A percentile compares a stretch with the other conserved stretches of the same genome.
phyloP scores from a whole-genome alignment of 2,113 vertebrate genomes.

The Quiscalus mexicanus region DNA sequence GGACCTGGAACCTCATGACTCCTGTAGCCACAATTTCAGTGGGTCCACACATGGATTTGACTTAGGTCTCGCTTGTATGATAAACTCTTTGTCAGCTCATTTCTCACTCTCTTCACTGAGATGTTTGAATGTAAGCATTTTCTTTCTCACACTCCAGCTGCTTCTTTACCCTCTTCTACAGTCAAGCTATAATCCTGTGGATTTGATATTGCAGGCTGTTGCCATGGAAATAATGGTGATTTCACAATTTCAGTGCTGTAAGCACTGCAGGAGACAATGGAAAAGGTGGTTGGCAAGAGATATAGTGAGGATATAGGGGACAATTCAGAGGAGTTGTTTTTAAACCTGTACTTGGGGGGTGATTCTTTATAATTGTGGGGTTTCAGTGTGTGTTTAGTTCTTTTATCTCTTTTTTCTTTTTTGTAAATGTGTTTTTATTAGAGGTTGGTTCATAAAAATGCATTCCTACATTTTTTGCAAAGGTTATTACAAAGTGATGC shows the following conservation, averaged over 20 bases:
- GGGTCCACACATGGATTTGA: background rate
- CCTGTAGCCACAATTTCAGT: background rate
- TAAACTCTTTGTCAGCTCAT: slow-evolving; percentile 19
- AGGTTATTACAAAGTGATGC: background rate
- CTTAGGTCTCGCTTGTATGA: background rate
- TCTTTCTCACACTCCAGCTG: slow-evolving; percentile 47
- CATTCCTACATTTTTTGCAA: background rate
- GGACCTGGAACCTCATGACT: background rate
- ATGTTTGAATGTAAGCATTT: slow-evolving; percentile 48
- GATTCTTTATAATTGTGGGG: background rate
- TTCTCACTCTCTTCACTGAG: slow-evolving; percentile 12
- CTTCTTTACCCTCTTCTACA: slow-evolving; percentile 48
- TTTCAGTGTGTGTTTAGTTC: background rate
- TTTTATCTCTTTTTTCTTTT: background rate
- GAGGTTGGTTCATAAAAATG: background rate
- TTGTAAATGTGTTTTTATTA: background rate
- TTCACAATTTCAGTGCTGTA: slow-evolving; percentile 50
- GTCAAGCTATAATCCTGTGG: slow-evolving; percentile 60
- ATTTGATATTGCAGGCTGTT: slow-evolving; percentile 64
- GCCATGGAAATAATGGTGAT: slow-evolving; percentile 72
- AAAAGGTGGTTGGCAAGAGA: slow-evolving; percentile 26
- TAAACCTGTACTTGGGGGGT: background rate
- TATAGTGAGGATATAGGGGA: background rate
- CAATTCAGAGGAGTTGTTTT: background rate
- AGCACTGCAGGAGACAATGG: slow-evolving; percentile 17